These are phyloP conservation scores for Macrosoma leucophasiata DNA, from an alignment of 2,888 invertebrate genomes.

Conservation along the genomic window DNA sequence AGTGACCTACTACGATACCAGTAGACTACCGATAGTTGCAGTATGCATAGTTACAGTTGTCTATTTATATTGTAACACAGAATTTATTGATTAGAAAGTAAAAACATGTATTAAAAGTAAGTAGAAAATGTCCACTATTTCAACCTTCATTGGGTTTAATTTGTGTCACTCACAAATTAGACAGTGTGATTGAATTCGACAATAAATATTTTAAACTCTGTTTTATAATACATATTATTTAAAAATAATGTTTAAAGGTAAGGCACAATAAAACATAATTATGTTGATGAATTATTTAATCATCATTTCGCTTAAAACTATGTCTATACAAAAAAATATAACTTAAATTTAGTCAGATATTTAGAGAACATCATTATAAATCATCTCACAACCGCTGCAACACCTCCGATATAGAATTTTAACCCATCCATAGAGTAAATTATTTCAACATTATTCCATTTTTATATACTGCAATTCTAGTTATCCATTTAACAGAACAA, in stretches of 20 bases:
- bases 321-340: constrained; percentile 74
- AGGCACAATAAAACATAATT: constrained; percentile 27
- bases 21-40: no score
- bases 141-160: neutral
- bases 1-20: no score
- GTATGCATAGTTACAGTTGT: no score
- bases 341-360: constrained; percentile 71
- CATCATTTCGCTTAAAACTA: constrained; percentile 66
- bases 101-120: no score
- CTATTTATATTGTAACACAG: no score
- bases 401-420: constrained; percentile 58
- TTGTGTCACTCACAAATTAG: neutral
- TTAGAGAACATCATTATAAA: constrained; percentile 73
- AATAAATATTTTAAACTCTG: no score
- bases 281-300: constrained; percentile 66
- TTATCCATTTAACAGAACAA: constrained; percentile 36
- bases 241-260: constrained; percentile 3
- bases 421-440: constrained; percentile 58
- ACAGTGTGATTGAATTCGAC: no score
- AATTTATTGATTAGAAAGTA: no score
- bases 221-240: no score
- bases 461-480: constrained; percentile 43
- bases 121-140: neutral
- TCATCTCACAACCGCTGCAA: constrained; percentile 75
- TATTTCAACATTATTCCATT: constrained; percentile 47